Percentiles rank a stretch among this genome's conserved stretches.
phyloP scores from a whole-genome alignment of 2,888 invertebrate genomes.

The Sinentomon sp. region DNA sequence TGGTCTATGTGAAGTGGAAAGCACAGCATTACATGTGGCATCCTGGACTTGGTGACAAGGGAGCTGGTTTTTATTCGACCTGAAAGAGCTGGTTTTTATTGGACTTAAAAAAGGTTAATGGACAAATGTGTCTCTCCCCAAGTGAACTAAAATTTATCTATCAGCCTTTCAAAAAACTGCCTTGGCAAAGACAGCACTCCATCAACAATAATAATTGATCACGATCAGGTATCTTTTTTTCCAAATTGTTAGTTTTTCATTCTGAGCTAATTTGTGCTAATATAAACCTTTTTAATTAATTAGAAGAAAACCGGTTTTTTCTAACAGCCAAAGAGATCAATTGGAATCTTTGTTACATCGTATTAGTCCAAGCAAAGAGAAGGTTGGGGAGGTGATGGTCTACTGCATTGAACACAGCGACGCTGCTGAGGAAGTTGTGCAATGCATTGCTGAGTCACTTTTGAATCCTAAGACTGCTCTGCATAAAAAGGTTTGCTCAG shows the following conservation, averaged over 20 bases:
- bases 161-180: too few species aligned
- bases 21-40: too few species aligned
- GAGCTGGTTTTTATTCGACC: too few species aligned
- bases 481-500: conserved; percentile 49
- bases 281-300: neutral
- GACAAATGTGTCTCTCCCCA: too few species aligned
- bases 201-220: too few species aligned
- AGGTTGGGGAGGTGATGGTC: conserved; percentile 86
- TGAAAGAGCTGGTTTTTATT: too few species aligned
- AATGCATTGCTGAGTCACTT: conserved; percentile 66
- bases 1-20: too few species aligned
- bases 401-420: conserved; percentile 98
- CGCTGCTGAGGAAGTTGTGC: conserved; percentile 82
- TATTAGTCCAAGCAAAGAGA: conserved; percentile 45
- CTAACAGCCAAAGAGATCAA: conserved; percentile 55
- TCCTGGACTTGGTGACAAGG: too few species aligned
- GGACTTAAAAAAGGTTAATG: too few species aligned
- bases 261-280: conserved; percentile 4
- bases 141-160: too few species aligned
- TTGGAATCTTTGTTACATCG: conserved; percentile 70
- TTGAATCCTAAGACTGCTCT: conserved; percentile 45
- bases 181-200: too few species aligned
- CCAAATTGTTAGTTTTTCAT: neutral
- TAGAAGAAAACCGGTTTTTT: conserved; percentile 5
- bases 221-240: neutral